Evolutionary conservation across 2,797 vertebrate genomes (phyloP).

Genomic region (Lophura swinhoii): DNA sequence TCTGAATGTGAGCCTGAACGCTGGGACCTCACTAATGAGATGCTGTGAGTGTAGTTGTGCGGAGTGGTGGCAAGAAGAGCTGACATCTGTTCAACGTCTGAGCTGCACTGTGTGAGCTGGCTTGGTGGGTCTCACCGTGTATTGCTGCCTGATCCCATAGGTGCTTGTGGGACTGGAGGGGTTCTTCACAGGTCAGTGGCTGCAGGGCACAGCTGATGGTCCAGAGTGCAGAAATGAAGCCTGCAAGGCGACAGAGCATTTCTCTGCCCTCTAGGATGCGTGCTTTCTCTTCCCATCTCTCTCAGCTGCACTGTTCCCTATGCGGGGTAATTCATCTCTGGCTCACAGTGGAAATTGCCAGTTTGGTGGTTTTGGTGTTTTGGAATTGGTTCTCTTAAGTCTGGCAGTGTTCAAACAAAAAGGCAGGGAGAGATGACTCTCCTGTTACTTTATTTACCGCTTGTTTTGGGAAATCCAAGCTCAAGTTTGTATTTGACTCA

Average conservation of each 20-base stretch:
- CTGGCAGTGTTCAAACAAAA: slow-evolving; percentile 48
- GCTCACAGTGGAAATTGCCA: slow-evolving; percentile 16
- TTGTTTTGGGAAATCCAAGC: slow-evolving; percentile 46
- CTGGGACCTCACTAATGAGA: neutral
- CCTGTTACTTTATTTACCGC: slow-evolving; percentile 55
- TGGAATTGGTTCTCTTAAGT: slow-evolving; percentile 50
- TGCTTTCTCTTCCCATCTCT: neutral
- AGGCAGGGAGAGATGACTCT: slow-evolving; percentile 60
- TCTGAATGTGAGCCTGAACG: neutral
- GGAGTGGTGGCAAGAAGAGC: neutral
- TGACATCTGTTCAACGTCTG: neutral
- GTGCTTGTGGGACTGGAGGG: neutral
- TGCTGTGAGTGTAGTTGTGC: neutral
- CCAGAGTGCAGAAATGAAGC: neutral
- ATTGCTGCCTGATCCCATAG: neutral
- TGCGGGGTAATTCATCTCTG: slow-evolving; percentile 1
- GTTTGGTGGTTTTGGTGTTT: neutral
- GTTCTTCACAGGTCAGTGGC: neutral
- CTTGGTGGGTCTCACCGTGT: neutral
- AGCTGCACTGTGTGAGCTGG: neutral
- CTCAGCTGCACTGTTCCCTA: neutral
- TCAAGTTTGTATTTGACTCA: slow-evolving; percentile 33
- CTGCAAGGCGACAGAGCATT: neutral
- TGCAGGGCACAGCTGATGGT: neutral
- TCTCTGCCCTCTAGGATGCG: neutral